These are phyloP conservation scores for Ascidia mentula DNA, from an alignment of 23 tunicate species.

Conservation along the genomic window DNA sequence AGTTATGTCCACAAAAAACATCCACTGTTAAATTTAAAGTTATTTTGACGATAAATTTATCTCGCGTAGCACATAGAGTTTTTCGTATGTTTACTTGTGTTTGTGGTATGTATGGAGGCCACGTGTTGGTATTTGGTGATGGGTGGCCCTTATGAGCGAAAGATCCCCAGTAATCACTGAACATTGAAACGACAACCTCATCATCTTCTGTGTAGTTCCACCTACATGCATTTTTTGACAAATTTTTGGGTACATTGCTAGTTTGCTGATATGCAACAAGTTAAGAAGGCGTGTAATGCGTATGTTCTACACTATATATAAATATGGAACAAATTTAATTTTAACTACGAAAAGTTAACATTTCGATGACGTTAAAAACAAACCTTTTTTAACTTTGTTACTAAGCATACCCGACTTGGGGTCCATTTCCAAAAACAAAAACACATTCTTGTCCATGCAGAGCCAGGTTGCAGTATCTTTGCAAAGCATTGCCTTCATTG, in stretches of 20 bases:
- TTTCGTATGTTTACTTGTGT: neutral
- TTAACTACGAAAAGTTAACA: too few species aligned
- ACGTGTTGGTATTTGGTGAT: neutral
- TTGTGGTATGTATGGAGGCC: slow-evolving; percentile 6
- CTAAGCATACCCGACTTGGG: slow-evolving; percentile 4
- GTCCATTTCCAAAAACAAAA: slow-evolving; percentile 36
- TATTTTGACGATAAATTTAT: too few species aligned
- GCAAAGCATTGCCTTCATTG: neutral
- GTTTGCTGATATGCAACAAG: too few species aligned
- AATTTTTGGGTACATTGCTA: neutral
- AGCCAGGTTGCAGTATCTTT: slow-evolving; percentile 27
- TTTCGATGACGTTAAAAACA: too few species aligned
- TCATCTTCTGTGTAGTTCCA: neutral
- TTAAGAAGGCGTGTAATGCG: too few species aligned
- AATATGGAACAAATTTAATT: too few species aligned
- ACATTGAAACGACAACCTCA: neutral
- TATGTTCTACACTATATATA: too few species aligned
- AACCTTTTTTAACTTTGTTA: too few species aligned
- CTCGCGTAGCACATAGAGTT: too few species aligned
- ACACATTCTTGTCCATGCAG: slow-evolving; percentile 28
- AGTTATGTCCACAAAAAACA: too few species aligned
- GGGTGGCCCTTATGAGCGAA: slow-evolving; percentile 25
- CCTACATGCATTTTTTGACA: neutral
- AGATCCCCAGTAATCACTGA: slow-evolving; percentile 31
- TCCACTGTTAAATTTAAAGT: too few species aligned